A percentile compares a stretch with the other conserved stretches of the same genome.
Conservation (phyloP, 1,140 invertebrate genomes). For the Gonioctena quinquepunctata region DNA sequence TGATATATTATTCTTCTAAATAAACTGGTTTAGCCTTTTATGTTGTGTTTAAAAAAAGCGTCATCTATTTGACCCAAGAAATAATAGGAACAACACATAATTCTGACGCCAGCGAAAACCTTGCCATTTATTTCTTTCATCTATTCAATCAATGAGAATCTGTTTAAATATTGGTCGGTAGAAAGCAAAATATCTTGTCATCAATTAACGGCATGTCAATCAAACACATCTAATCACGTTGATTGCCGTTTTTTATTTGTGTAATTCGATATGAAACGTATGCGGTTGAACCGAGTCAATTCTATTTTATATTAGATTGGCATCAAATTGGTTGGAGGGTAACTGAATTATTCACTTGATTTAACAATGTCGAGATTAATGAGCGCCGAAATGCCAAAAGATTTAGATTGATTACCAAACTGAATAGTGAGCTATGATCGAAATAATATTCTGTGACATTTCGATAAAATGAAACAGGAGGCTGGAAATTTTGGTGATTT, state of each 20-base stretch:
- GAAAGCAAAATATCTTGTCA: not conserved
- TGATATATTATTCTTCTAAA: too few relatives aligned
- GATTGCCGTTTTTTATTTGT: not conserved
- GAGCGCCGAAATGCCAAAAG: conserved; percentile 6
- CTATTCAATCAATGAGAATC: too few relatives aligned
- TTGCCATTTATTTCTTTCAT: too few relatives aligned
- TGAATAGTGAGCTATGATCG: conserved; percentile 1
- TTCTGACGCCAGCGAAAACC: too few relatives aligned
- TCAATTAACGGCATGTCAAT: not conserved
- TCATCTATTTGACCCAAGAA: too few relatives aligned
- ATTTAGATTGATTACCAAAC: conserved; percentile 13
- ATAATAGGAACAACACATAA: too few relatives aligned
- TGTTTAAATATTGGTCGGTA: too few relatives aligned
- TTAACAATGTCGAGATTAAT: conserved; percentile 11
- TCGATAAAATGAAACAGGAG: not conserved
- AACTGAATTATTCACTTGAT: conserved; percentile 10
- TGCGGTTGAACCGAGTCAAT: not conserved
- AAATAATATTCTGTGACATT: not conserved
- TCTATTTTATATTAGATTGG: conserved; percentile 2
- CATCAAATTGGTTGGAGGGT: conserved; percentile 8
- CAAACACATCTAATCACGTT: not conserved
- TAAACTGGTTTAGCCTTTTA: too few relatives aligned
- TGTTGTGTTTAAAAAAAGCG: too few relatives aligned
- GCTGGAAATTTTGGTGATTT: not conserved
- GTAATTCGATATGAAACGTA: not conserved